Percentiles rank a stretch among this genome's conserved stretches.
phyloP scores from a whole-genome alignment of 2,113 vertebrate genomes.

The Triplophysa tibetana region DNA sequence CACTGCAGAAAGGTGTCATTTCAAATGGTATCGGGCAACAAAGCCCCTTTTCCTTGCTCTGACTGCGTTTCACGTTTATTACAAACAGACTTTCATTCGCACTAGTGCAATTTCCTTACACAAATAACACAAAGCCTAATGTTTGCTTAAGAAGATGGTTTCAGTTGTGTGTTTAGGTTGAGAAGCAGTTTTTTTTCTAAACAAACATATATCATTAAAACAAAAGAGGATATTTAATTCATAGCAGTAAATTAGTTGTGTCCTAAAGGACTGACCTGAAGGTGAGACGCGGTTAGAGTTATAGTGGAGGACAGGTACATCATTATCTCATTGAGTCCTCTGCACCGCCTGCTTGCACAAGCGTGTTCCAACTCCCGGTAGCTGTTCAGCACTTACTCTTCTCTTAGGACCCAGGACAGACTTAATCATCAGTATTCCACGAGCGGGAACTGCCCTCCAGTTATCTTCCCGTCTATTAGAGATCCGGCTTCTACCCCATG shows the following conservation, averaged over 20 bases:
- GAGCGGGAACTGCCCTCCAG: slow-evolving; percentile 69
- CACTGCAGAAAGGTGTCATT: slow-evolving; percentile 78
- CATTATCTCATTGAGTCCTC: slow-evolving; percentile 75
- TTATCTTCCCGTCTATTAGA: slow-evolving; percentile 67
- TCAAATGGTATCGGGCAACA: slow-evolving; percentile 51
- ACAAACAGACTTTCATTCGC: slow-evolving; percentile 60
- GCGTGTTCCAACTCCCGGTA: slow-evolving; percentile 62
- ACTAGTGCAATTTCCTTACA: slow-evolving; percentile 58
- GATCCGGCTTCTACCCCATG: slow-evolving; percentile 61
- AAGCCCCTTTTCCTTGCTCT: slow-evolving; percentile 46
- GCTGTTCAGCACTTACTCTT: slow-evolving; percentile 69
- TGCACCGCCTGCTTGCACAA: slow-evolving; percentile 67
- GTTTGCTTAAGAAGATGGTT: slow-evolving; percentile 42
- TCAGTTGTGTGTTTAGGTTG: not conserved
- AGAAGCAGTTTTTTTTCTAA: slow-evolving; percentile 6
- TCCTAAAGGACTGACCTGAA: slow-evolving; percentile 74
- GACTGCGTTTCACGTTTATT: slow-evolving; percentile 66
- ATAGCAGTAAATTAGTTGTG: slow-evolving; percentile 72
- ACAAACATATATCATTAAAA: slow-evolving; percentile 71
- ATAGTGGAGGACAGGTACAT: slow-evolving; percentile 80
- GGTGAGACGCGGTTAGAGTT: slow-evolving; percentile 78
- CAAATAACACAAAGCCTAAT: slow-evolving; percentile 47
- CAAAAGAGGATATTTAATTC: slow-evolving; percentile 72
- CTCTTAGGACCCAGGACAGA: slow-evolving; percentile 72
- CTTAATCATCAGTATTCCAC: slow-evolving; percentile 75